phyloP scores from a whole-genome alignment of 2,113 vertebrate species.

The Aptenodytes patagonicus region DNA sequence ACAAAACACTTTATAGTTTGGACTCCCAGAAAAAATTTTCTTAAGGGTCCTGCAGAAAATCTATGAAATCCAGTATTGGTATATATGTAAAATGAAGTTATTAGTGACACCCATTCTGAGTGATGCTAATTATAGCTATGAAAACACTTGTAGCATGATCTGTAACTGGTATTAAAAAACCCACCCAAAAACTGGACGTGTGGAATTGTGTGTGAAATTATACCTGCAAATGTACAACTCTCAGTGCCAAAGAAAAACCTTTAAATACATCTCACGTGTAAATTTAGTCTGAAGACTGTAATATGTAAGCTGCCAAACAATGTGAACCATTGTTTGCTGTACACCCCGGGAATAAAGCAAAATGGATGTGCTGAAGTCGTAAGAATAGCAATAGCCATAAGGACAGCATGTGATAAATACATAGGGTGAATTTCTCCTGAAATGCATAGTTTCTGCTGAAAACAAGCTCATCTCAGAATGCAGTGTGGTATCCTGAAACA shows the following conservation, averaged over 20 bases:
- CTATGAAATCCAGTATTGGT: background rate
- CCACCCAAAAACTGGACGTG: background rate
- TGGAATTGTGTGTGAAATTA: background rate
- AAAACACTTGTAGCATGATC: background rate
- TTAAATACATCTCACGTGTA: background rate
- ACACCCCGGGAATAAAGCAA: background rate
- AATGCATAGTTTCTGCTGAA: background rate
- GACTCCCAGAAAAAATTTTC: background rate
- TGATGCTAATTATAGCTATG: background rate
- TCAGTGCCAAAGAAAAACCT: background rate
- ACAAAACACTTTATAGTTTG: background rate
- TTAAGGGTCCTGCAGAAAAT: background rate
- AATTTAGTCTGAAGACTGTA: background rate
- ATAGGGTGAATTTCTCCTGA: background rate
- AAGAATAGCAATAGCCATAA: background rate
- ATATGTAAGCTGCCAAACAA: background rate
- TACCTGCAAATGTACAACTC: background rate
- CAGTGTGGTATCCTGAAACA: background rate
- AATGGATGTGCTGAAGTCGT: background rate
- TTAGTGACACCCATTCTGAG: background rate
- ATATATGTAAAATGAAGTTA: background rate
- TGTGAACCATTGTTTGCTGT: background rate
- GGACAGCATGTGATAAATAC: background rate
- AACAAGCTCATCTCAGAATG: background rate
- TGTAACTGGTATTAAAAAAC: background rate